Evolutionary conservation across 2,797 vertebrate genomes (phyloP).

Genomic region (Hoplostethus atlanticus): DNA sequence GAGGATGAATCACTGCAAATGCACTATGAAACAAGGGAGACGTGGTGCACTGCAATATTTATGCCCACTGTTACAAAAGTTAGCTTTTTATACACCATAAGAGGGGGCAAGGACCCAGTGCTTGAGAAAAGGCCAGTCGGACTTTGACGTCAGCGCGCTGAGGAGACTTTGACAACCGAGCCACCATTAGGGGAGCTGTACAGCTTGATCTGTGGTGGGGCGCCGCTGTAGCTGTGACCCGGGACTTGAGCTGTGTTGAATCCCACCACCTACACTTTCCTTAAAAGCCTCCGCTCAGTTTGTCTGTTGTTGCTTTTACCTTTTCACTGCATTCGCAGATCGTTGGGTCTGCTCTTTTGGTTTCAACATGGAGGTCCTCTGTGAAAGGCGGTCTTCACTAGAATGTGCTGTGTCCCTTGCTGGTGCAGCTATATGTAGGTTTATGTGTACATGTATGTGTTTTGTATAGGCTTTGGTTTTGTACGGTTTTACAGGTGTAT

Average conservation of each 20-base stretch:
- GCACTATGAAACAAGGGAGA: slow-evolving; percentile 62
- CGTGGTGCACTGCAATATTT: slow-evolving; percentile 76
- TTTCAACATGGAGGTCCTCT: slow-evolving; percentile 36
- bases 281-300: slow-evolving; percentile 45
- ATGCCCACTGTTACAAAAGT: slow-evolving; percentile 74
- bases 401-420: slow-evolving; percentile 9
- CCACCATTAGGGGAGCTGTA: slow-evolving; percentile 48
- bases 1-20: slow-evolving; percentile 68
- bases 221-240: slow-evolving; percentile 45
- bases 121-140: slow-evolving; percentile 44
- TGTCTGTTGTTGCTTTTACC: slow-evolving; percentile 29
- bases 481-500: slow-evolving; percentile 49
- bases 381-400: background rate
- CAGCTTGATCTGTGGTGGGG: slow-evolving; percentile 39
- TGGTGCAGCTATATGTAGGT: slow-evolving; percentile 11
- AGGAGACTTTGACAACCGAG: slow-evolving; percentile 27
- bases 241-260: slow-evolving; percentile 37
- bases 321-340: slow-evolving; percentile 15
- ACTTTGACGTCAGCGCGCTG: slow-evolving; percentile 33
- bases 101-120: slow-evolving; percentile 28
- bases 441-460: background rate
- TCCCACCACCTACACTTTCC: slow-evolving; percentile 52
- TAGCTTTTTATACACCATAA: slow-evolving; percentile 61
- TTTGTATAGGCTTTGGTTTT: slow-evolving; percentile 20
- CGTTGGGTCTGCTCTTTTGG: slow-evolving; percentile 14